A percentile compares a stretch with the other conserved stretches of the same genome.
Evolutionary conservation across 2,797 vertebrate species (phyloP).

Genomic region (Halcyon smyrnensis): DNA sequence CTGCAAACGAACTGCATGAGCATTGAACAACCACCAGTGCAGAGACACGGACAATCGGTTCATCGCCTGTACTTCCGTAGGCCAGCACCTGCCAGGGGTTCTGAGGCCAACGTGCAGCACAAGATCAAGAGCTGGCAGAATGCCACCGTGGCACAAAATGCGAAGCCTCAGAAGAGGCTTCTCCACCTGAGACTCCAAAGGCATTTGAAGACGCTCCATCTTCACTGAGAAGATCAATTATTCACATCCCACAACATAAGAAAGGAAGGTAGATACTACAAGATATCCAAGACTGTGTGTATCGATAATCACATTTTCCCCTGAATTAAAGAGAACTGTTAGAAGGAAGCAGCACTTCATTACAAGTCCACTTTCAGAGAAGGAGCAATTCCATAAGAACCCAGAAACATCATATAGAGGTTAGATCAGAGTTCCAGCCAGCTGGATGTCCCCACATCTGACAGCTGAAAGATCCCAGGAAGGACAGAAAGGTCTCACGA

Average conservation of each 20-base stretch:
- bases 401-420: not conserved
- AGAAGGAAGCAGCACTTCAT: not conserved
- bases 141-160: not conserved
- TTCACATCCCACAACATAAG: not conserved
- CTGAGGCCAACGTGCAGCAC: not conserved
- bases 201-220: not conserved
- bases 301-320: not conserved
- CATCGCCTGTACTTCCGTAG: not conserved
- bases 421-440: not conserved
- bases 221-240: not conserved
- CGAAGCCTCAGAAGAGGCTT: not conserved
- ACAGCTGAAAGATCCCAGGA: not conserved
- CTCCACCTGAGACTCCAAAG: not conserved
- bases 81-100: not conserved
- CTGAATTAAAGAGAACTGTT: not conserved
- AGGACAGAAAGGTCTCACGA: not conserved
- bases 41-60: not conserved
- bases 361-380: not conserved
- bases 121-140: not conserved
- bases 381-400: not conserved
- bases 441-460: not conserved
- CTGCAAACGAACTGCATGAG: not conserved
- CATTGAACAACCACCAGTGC: fast-evolving
- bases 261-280: not conserved
- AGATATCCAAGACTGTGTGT: not conserved